A percentile compares a stretch with the other conserved stretches of the same genome.
Conservation (phyloP, 2,888 invertebrate species). For the Tetranychus piercei region DNA sequence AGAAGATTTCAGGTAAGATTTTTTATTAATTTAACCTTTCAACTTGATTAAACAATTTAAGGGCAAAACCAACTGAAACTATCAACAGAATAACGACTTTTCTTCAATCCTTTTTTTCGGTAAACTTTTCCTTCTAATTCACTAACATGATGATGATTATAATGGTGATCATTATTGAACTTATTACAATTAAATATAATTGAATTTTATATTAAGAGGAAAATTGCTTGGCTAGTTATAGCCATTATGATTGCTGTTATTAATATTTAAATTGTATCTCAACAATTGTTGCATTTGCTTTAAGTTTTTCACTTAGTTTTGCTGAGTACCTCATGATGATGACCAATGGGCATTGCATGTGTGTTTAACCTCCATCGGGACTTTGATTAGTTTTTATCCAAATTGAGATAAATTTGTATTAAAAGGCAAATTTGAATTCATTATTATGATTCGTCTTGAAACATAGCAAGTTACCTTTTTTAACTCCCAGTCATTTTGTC, state of each 20-base stretch:
- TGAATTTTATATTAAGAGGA: neutral
- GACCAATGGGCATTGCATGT: neutral
- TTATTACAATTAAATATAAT: neutral
- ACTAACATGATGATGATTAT: neutral
- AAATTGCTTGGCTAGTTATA: neutral
- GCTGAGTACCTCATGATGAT: neutral
- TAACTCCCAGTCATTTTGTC: neutral
- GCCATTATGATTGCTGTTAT: too few species aligned
- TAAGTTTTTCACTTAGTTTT: too few species aligned
- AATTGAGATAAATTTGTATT: too few species aligned
- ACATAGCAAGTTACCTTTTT: too few species aligned
- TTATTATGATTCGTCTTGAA: too few species aligned
- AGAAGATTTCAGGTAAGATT: slow-evolving; percentile 78
- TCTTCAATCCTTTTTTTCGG: neutral
- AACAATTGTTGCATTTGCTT: too few species aligned
- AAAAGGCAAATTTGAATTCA: too few species aligned
- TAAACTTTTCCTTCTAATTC: neutral
- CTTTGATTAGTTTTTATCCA: neutral
- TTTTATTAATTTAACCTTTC: neutral
- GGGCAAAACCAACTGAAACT: neutral
- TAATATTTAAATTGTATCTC: too few species aligned
- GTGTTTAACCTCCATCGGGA: neutral
- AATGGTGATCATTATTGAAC: neutral
- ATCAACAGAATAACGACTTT: neutral
- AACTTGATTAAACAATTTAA: neutral